Evolutionary conservation across 2,888 invertebrate genomes (phyloP), one percentile per base, ranked within the genome.

Genomic region (Xanthorhoe spadicearia): DNA sequence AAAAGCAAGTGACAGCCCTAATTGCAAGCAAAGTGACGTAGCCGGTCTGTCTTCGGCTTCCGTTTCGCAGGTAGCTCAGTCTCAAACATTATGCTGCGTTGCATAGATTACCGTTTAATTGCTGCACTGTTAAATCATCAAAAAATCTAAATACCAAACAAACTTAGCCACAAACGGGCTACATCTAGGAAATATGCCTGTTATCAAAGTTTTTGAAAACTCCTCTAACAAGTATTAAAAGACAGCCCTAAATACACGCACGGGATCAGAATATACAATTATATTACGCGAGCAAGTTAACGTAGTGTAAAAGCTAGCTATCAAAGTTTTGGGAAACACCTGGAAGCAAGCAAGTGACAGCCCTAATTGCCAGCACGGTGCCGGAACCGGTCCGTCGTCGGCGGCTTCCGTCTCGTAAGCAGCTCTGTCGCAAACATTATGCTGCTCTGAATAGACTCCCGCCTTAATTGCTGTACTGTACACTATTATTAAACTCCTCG

Each of bases 41-140:
- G 64, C 66, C 69, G 57, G 55, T 51, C 66, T 7, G 32, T 61
- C 65, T 60, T 57, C 67, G 68, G 55, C 58, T 68, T 71, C 75
- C 74, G 73, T 64, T 61, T 48, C 60, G 35, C 52, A 61, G 65
- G 61, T 66, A 64, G 65, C 55, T 56, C 60, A 64, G 64, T 66
- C 66, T 56, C 71, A 65, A 70, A 70, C 70, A 68, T 68, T 71
- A 68, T 68, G 73, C 70, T 66, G 73, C 66, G 65, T 32, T 69
- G 67, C 69, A 68, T 70, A 68, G 53, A 60, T 43, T 50, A 46
- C 61, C 28, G 46, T 52, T 56, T 69, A 64, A 70, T 69, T 70
- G 62, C 38, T 53, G 48, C 58, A 53, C 46, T 62, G 52, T 52
- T 28, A 23, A 23, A 23, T 23, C 1, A 4, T 23, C 23, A 3